These are phyloP conservation scores for Dyspetes luteomarginatus DNA, from an alignment of 2,888 invertebrate genomes.

Conservation along the genomic window DNA sequence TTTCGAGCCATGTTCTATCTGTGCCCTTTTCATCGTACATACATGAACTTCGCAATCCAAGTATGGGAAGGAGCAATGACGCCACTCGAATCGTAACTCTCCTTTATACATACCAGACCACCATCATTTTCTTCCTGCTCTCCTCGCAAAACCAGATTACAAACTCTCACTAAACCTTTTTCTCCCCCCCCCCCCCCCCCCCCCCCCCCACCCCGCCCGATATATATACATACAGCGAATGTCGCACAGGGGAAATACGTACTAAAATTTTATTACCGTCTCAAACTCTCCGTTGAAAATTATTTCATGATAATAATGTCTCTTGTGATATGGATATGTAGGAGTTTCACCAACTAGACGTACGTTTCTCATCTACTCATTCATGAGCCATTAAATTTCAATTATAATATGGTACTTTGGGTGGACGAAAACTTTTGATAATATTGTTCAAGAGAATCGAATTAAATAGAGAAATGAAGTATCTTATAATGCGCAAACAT, in stretches of 20 bases:
- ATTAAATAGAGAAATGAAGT: conserved; percentile 12
- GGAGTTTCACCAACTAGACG: not conserved
- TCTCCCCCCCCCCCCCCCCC: not conserved
- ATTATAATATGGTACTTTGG: conserved; percentile 39
- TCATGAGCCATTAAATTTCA: conserved; percentile 41
- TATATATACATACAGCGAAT: not conserved
- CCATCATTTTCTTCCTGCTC: conserved; percentile 1
- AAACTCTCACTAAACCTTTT: conserved; percentile 45
- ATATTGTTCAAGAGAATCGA: conserved; percentile 14
- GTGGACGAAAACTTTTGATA: conserved; percentile 32
- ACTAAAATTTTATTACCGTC: conserved; percentile 52
- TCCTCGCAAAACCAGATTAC: conserved; percentile 38
- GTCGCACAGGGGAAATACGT: conserved; percentile 11
- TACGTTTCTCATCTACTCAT: conserved; percentile 27
- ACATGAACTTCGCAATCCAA: not conserved
- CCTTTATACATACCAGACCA: conserved; percentile 7
- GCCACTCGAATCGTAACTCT: conserved; percentile 58
- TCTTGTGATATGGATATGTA: conserved; percentile 16
- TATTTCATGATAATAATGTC: conserved; percentile 42
- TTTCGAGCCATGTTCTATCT: conserved; percentile 12
- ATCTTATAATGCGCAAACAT: too few species aligned
- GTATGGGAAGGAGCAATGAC: conserved; percentile 21
- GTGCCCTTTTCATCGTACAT: conserved; percentile 12
- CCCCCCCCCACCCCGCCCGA: not conserved
- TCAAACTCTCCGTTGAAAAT: conserved; percentile 55